phyloP scores from a whole-genome alignment of 2,888 invertebrate species.

The Bursaphelenchus okinawaensis region DNA sequence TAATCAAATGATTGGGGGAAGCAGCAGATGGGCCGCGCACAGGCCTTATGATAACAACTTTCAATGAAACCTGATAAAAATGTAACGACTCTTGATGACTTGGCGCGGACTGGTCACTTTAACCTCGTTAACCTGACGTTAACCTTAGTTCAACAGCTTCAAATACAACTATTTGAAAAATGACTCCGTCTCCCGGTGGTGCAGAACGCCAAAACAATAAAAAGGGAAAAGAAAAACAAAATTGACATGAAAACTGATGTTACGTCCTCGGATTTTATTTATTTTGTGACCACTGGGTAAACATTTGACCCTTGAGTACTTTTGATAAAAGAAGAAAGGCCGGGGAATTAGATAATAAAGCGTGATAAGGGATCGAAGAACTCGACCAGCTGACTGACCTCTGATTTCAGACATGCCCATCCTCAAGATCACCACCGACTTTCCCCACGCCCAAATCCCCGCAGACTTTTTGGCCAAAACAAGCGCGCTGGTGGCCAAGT shows the following conservation, averaged over 20 bases:
- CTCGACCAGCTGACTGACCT: background rate
- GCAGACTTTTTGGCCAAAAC: conserved; percentile 5
- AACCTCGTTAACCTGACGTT: no score
- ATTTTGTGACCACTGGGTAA: background rate
- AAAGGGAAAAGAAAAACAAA: background rate
- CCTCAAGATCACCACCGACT: conserved; percentile 2
- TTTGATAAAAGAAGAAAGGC: background rate
- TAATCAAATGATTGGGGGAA: no score
- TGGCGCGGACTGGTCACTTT: no score
- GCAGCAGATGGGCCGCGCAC: background rate
- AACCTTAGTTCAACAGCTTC: no score
- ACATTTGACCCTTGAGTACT: background rate
- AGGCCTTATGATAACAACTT: background rate
- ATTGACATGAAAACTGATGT: background rate
- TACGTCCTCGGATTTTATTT: background rate
- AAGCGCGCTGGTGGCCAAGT: background rate
- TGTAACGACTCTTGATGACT: no score
- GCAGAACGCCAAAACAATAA: background rate
- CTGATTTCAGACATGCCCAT: conserved; percentile 5
- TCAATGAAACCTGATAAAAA: no score
- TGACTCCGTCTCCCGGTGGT: no score
- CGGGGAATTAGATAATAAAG: background rate
- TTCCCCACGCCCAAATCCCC: background rate
- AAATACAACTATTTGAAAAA: no score
- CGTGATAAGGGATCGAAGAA: background rate